Conservation (phyloP, 1,140 invertebrate species). For the Bombus superbus region DNA sequence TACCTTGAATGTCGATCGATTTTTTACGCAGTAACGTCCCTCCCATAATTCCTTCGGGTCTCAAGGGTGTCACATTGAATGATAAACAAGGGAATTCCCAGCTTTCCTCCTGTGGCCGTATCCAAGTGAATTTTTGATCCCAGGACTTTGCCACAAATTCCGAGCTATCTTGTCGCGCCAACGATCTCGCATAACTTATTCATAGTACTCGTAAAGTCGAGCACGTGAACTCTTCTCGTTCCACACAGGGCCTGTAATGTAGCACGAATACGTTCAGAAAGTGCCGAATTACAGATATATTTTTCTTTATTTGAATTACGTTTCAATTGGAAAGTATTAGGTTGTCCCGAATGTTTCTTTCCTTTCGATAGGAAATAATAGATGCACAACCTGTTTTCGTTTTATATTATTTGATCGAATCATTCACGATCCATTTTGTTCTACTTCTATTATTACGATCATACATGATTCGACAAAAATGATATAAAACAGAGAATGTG, state of each 20-base stretch:
- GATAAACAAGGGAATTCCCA: constrained; percentile 37
- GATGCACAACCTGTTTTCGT: too few species aligned
- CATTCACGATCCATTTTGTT: too few species aligned
- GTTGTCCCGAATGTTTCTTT: too few species aligned
- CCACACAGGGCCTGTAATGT: too few species aligned
- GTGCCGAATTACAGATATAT: neutral
- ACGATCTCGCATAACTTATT: constrained; percentile 69
- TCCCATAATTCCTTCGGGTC: neutral
- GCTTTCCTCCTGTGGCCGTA: neutral
- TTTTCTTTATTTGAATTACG: neutral
- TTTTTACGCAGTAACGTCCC: neutral
- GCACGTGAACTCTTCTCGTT: constrained; percentile 56
- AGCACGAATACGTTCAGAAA: neutral
- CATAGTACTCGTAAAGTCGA: constrained; percentile 66
- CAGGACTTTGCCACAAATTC: constrained; percentile 10
- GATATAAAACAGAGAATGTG: too few species aligned
- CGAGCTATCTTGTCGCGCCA: constrained; percentile 28
- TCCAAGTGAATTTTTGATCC: constrained; percentile 71
- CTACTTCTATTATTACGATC: too few species aligned
- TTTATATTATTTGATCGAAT: too few species aligned
- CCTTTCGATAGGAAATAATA: too few species aligned
- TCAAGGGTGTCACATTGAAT: neutral
- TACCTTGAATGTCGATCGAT: neutral
- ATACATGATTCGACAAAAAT: too few species aligned
- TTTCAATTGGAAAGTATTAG: neutral